Evolutionary conservation across 2,888 invertebrate species (phyloP), one percentile per base, ranked within the genome.

Genomic region (Bombylius discolor): DNA sequence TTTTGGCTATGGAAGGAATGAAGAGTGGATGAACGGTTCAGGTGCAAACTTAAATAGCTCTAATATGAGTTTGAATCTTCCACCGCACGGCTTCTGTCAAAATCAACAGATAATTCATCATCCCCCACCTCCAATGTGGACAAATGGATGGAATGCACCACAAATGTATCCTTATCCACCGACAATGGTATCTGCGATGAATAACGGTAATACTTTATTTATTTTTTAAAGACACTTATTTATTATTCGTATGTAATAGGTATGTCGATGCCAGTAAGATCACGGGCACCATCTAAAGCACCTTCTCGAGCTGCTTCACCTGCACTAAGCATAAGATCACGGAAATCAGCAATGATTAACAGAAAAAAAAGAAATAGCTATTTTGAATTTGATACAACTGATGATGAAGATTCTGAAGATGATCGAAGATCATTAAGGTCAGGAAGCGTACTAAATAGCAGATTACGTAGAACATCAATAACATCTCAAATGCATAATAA

Each of bases 251-350:
- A 32, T 14, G 9, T 4, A 11, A 9, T 39, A 61, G 64, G 59
- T 53, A 59, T 63, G 64, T 70, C 72, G 1, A 65, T 67, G 0
- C 59, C 68, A 3, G 62, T 71, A 62, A 50, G 74, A 67, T 60
- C 78, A 65, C 77, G 81, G 32, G 76, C 77, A 1, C 72, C 78
- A 3, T 83, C 84, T 0, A 78, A 84, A 33, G 74, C 79, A 1
- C 80, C 80, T 5, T 83, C 84, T 7, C 80, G 85, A 8, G 80
- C 84, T 4, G 78, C 79, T 0, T 84, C 84, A 1, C 85, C 85
- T 0, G 82, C 87, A 0, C 78, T 82, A 58, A 87, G 87, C 64
- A 66, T 81, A 52, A 81, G 84, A 61, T 84, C 85, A 5, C 79
- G 86, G 42, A 81, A 85, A 62, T 87, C 88, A 0, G 77, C 83